Evolutionary conservation across 2,797 vertebrate species (phyloP), one percentile per base, ranked within the genome.

Genomic region (Octomys mimax): DNA sequence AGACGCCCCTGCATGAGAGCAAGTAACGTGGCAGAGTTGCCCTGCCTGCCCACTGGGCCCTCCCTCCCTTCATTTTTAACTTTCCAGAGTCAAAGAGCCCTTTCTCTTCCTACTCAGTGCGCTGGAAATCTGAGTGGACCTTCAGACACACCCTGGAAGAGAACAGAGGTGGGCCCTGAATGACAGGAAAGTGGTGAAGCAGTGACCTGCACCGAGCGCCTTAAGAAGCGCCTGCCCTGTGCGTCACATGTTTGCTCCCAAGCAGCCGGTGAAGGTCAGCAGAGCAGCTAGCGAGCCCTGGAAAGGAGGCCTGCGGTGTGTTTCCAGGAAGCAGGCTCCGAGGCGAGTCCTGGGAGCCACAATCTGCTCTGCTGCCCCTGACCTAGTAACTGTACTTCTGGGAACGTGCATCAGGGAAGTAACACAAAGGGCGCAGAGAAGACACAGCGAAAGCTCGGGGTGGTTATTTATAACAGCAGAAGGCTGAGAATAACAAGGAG

Each of bases 321-420:
- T 87, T 97, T 97, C 94, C 96, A 97, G 94, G 91, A 97, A 96
- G 95, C 16, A 4, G 52, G 82, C 68, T 77, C 19, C 46, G 84
- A 94, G 92, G 86, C 2, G 6, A 52, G n/a, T 92, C 92, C 85
- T 6, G 9, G 80, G 92, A 93, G 93, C 57, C 4, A 0, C 57
- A 73, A 14, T 62, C 46, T 5, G 61, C 52, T 33, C 66, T 7
- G 33, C 11, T 8, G 97, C 96, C 94, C 96, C 97, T 98, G 96
- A 96, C 96, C 97, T 79, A 97, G 87, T 98, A 90, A 97, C 84
- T 59, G 54, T 57, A 59, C 83, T 96, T 96, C 96, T 96, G 96
- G 95, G 95, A 96, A 97, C 39, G 71, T 11, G 86, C 62, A 94
- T 96, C 89, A 94, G 93, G 96, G 96, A 97, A 97, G 85, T 39